A percentile compares a stretch with the other conserved stretches of the same genome.
These are phyloP conservation scores for Drosophila repletoides DNA, from an alignment of 1,140 invertebrate species.

Conservation along the genomic window DNA sequence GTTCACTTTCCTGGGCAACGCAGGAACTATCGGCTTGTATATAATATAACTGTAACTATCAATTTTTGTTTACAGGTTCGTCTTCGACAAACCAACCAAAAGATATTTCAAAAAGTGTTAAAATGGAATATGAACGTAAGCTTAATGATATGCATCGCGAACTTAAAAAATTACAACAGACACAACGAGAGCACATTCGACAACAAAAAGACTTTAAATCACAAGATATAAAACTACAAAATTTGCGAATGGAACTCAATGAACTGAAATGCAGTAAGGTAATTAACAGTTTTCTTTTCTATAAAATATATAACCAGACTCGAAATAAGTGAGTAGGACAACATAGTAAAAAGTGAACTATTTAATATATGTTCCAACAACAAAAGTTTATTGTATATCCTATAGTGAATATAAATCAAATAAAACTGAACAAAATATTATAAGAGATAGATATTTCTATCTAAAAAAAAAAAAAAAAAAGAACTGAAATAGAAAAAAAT, in stretches of 20 bases:
- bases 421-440: no score
- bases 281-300: background rate
- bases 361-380: no score
- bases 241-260: constrained; percentile 90
- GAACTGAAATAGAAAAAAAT: no score
- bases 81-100: constrained; percentile 83
- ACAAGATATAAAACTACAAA: constrained; percentile 91
- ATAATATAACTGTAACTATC: no score
- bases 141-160: constrained; percentile 93
- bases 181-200: constrained; percentile 94
- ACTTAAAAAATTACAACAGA: constrained; percentile 92
- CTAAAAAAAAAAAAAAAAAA: no score
- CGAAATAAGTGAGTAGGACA: no score
- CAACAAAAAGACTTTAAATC: constrained; percentile 92
- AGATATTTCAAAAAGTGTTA: constrained; percentile 93
- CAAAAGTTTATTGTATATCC: no score
- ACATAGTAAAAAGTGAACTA: no score
- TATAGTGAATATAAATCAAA: no score
- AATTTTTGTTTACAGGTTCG: constrained; percentile 26
- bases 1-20: no score
- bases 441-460: no score
- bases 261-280: constrained; percentile 95
- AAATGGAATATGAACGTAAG: constrained; percentile 95
- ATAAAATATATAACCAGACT: background rate
- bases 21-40: no score